phyloP scores from a whole-genome alignment of 2,113 vertebrate species.

The Etheostoma spectabile region DNA sequence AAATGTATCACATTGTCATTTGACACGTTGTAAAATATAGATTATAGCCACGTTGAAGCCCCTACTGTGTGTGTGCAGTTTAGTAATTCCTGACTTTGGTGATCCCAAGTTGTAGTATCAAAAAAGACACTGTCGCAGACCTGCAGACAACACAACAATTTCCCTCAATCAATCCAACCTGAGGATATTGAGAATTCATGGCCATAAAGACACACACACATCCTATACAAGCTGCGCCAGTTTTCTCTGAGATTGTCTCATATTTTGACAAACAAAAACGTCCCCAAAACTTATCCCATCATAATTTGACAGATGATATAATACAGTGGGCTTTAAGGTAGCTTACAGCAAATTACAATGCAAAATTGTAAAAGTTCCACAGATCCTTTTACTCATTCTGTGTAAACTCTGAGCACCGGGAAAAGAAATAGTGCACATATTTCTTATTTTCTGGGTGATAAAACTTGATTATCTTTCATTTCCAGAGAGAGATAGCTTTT shows the following conservation, averaged over 20 bases:
- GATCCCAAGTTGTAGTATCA: background rate
- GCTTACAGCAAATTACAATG: conserved; percentile 26
- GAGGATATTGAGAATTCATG: background rate
- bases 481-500: conserved; percentile 27
- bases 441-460: conserved; percentile 46
- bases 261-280: conserved; percentile 15
- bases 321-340: conserved; percentile 32
- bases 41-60: background rate
- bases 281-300: conserved; percentile 4
- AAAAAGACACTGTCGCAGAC: background rate
- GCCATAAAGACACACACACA: no score
- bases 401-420: conserved; percentile 37
- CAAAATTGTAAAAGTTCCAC: conserved; percentile 27
- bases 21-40: background rate
- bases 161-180: background rate
- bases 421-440: conserved; percentile 30
- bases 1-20: background rate
- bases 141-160: background rate
- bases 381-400: conserved; percentile 37
- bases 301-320: conserved; percentile 11
- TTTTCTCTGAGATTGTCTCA: background rate
- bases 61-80: no score
- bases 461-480: conserved; percentile 66
- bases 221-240: background rate
- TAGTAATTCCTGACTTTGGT: background rate